phyloP scores from a whole-genome alignment of 2,888 invertebrate genomes.

The Morpho helenor region DNA sequence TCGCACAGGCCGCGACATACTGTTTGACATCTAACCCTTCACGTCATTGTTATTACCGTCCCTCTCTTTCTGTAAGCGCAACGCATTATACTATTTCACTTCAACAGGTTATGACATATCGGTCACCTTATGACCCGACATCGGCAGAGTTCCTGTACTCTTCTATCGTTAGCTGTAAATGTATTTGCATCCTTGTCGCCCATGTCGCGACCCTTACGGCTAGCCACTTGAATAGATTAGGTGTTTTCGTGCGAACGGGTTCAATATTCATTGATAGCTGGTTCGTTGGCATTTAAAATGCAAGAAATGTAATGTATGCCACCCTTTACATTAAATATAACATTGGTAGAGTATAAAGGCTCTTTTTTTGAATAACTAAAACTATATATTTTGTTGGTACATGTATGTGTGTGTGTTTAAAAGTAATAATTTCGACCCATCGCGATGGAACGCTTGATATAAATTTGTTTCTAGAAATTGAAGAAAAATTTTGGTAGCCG shows the following conservation, averaged over 20 bases:
- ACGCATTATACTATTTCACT: slow-evolving; percentile 51
- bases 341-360: too few relatives aligned
- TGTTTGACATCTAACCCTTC: slow-evolving; percentile 75
- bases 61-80: slow-evolving; percentile 43
- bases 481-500: too few relatives aligned
- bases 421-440: too few relatives aligned
- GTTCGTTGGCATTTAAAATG: slow-evolving; percentile 70
- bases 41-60: slow-evolving; percentile 68
- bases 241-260: slow-evolving; percentile 72
- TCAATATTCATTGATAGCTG: slow-evolving; percentile 75
- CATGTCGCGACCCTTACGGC: slow-evolving; percentile 70
- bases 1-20: slow-evolving; percentile 72
- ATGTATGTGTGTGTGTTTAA: too few relatives aligned
- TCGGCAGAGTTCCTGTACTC: slow-evolving; percentile 51
- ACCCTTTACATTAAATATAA: too few relatives aligned
- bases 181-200: slow-evolving; percentile 53
- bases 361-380: too few relatives aligned
- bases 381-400: too few relatives aligned
- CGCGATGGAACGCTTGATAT: too few relatives aligned
- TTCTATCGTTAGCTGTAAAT: slow-evolving; percentile 46
- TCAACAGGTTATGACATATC: slow-evolving; percentile 78
- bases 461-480: too few relatives aligned
- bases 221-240: slow-evolving; percentile 78
- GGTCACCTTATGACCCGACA: slow-evolving; percentile 72
- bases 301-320: slow-evolving; percentile 32